Percentiles rank a stretch among this genome's conserved stretches.
phyloP scores from a whole-genome alignment of 2,113 vertebrate genomes.

The Caranx melampygus region DNA sequence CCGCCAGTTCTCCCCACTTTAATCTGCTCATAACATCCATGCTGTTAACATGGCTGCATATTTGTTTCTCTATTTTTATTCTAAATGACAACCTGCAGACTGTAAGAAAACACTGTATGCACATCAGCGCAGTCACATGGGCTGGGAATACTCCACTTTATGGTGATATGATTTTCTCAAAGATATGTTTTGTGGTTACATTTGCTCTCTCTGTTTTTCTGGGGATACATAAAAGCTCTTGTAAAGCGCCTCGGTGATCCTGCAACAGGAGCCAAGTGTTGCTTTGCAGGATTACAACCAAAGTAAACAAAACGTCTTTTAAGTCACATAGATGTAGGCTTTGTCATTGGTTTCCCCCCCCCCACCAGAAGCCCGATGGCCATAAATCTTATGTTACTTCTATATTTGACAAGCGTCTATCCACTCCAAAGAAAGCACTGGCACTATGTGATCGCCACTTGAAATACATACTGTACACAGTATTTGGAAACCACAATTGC shows the following conservation, averaged over 20 bases:
- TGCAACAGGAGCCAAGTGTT: conserved; percentile 32
- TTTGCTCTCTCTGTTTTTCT: conserved; percentile 58
- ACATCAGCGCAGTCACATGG: conserved; percentile 35
- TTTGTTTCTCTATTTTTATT: conserved; percentile 54
- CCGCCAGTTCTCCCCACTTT: not conserved
- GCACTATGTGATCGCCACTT: conserved; percentile 73
- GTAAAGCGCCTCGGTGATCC: conserved; percentile 58
- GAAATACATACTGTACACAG: conserved; percentile 77
- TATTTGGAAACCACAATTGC: conserved; percentile 83
- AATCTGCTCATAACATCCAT: conserved; percentile 35
- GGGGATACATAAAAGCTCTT: conserved; percentile 55
- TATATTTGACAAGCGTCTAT: conserved; percentile 77
- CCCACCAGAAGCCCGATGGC: conserved; percentile 60
- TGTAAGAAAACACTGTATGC: conserved; percentile 31
- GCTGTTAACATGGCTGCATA: conserved; percentile 34
- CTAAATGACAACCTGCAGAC: conserved; percentile 62
- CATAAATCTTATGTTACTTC: conserved; percentile 79
- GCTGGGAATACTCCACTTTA: conserved; percentile 61
- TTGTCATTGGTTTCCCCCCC: conserved; percentile 69
- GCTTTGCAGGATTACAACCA: conserved; percentile 60
- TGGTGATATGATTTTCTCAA: conserved; percentile 63
- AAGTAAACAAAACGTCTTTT: conserved; percentile 63
- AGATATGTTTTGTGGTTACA: conserved; percentile 69
- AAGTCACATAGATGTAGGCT: conserved; percentile 55
- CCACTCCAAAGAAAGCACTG: conserved; percentile 84